Percentiles rank a stretch among this genome's conserved stretches.
phyloP scores from a whole-genome alignment of 2,888 invertebrate genomes.

The Sesia bembeciformis region DNA sequence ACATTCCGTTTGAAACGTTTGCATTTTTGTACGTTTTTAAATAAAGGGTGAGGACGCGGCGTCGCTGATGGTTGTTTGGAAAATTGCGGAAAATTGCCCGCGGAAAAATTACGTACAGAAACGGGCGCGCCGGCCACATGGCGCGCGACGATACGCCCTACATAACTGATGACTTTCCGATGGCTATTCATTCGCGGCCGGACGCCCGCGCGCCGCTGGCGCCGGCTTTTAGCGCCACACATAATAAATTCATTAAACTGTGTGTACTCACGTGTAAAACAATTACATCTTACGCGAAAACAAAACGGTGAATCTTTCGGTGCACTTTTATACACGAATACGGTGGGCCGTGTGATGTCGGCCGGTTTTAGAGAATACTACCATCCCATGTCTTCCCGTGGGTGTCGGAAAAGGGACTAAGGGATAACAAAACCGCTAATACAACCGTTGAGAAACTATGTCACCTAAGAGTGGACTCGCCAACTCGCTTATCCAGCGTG shows the following conservation, averaged over 20 bases:
- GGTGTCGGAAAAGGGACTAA: too few relatives aligned
- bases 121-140: slow-evolving; percentile 51
- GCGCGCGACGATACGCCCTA: slow-evolving; percentile 62
- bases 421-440: too few relatives aligned
- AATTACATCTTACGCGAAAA: slow-evolving; percentile 20
- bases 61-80: slow-evolving; percentile 47
- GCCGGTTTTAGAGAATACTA: too few relatives aligned
- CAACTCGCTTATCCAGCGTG: too few relatives aligned
- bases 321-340: too few relatives aligned
- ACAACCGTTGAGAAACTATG: too few relatives aligned
- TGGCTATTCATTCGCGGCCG: slow-evolving; percentile 63
- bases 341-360: too few relatives aligned
- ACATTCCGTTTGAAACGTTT: slow-evolving; percentile 23
- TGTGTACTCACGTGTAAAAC: slow-evolving; percentile 32
- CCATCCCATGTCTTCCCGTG: too few relatives aligned
- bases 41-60: slow-evolving; percentile 41
- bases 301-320: too few relatives aligned
- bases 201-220: slow-evolving; percentile 9
- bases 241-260: slow-evolving; percentile 28
- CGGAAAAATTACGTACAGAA: slow-evolving; percentile 59
- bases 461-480: too few relatives aligned
- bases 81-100: slow-evolving; percentile 58
- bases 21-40: slow-evolving; percentile 38
- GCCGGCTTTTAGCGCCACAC: background rate
- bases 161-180: slow-evolving; percentile 73